Evolutionary conservation across 2,888 invertebrate genomes (phyloP).

Genomic region (Drosophila kanekoi): DNA sequence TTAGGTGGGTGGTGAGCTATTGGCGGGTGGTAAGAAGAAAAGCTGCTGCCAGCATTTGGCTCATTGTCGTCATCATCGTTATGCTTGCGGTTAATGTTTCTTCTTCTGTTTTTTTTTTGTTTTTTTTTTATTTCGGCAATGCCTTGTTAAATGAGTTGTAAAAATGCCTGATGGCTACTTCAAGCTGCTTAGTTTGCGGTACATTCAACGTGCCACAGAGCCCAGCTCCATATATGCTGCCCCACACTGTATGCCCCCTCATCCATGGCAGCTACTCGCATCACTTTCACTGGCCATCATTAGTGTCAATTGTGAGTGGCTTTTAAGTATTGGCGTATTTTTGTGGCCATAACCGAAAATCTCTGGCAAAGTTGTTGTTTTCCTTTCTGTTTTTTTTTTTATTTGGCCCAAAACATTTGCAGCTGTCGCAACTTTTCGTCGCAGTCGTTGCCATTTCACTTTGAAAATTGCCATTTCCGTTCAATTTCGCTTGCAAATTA

Average conservation of each 20-base stretch:
- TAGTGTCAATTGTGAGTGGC: constrained; percentile 9
- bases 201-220: constrained; percentile 5
- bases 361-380: no score
- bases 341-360: background rate
- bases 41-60: constrained; percentile 43
- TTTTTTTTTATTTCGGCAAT: constrained; percentile 27
- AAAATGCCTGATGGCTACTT: constrained; percentile 68
- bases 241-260: constrained; percentile 26
- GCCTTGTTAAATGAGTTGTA: constrained; percentile 79
- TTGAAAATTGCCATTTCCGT: constrained; percentile 83
- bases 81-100: constrained; percentile 54
- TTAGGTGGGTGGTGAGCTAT: background rate
- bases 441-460: constrained; percentile 77
- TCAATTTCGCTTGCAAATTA: constrained; percentile 80
- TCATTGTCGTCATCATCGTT: constrained; percentile 50
- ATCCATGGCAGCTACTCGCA: constrained; percentile 6
- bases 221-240: constrained; percentile 21
- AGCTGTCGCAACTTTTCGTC: constrained; percentile 61
- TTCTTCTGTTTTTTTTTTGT: constrained; percentile 2
- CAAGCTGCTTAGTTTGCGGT: constrained; percentile 36
- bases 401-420: constrained; percentile 40
- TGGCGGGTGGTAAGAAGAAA: constrained; percentile 7
- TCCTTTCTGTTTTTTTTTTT: no score
- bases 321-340: constrained; percentile 7
- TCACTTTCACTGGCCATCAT: constrained; percentile 30